Evolutionary conservation across 2,797 vertebrate genomes (phyloP).

Genomic region (Graptemys geographica): DNA sequence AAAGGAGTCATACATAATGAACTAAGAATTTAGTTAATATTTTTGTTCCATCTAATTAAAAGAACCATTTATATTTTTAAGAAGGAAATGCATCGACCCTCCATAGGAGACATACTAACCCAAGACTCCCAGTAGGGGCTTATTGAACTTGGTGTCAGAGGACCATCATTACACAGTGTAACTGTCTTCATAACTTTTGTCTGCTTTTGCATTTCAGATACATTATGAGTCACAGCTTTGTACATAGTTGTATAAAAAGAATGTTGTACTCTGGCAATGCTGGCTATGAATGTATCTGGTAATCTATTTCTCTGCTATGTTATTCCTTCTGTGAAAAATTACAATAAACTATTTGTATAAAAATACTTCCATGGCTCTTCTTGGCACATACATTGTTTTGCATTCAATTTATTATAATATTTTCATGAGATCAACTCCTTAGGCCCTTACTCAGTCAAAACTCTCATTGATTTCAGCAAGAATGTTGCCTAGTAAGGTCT

Average conservation of each 20-base stretch:
- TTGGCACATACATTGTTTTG: background rate
- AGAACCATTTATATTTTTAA: background rate
- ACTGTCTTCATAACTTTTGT: background rate
- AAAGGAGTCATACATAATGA: background rate
- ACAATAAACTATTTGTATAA: background rate
- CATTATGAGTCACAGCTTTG: slow-evolving; percentile 11
- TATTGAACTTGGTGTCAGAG: background rate
- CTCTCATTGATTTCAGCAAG: slow-evolving; percentile 3
- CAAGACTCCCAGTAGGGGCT: background rate
- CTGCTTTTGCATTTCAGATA: slow-evolving; percentile 14
- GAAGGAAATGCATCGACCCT: background rate
- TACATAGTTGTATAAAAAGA: slow-evolving; percentile 9
- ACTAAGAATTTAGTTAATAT: background rate
- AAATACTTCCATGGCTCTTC: background rate
- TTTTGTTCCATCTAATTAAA: background rate
- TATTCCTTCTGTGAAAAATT: slow-evolving; percentile 8
- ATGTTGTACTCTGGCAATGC: slow-evolving; percentile 10
- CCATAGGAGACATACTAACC: background rate
- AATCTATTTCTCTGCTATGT: slow-evolving; percentile 12
- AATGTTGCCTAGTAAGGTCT: background rate
- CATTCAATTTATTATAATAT: slow-evolving; percentile 35
- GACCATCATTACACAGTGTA: background rate
- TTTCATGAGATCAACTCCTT: slow-evolving; percentile 7
- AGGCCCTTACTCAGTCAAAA: slow-evolving; percentile 55
- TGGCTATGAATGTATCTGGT: slow-evolving; percentile 11